phyloP scores from a whole-genome alignment of 2,113 vertebrate genomes.

The Ochotona princeps region DNA sequence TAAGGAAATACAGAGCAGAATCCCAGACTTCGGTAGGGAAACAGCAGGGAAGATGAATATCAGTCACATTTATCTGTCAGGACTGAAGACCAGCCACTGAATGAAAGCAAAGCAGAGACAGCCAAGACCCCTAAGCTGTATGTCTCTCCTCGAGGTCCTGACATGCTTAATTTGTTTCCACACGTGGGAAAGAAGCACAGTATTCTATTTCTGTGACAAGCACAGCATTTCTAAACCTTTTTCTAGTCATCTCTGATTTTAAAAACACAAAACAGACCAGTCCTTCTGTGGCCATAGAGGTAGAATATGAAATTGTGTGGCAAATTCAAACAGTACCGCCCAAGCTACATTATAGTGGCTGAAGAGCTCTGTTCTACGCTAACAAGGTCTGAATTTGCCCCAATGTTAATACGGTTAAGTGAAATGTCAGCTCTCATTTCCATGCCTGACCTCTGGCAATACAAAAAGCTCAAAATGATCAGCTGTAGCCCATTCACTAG shows the following conservation, averaged over 20 bases:
- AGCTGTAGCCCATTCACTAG: background rate
- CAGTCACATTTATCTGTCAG: background rate
- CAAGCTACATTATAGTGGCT: background rate
- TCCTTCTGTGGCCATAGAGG: background rate
- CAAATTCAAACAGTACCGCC: background rate
- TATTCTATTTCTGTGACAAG: background rate
- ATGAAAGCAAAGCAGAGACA: background rate
- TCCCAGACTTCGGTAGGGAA: background rate
- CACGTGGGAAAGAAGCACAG: background rate
- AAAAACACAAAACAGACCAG: background rate
- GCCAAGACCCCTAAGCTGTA: background rate
- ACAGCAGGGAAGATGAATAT: background rate
- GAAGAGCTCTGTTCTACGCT: background rate
- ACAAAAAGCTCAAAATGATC: background rate
- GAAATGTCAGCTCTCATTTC: background rate
- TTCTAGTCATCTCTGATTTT: background rate
- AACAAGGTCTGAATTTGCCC: background rate
- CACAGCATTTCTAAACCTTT: slow-evolving; percentile 8
- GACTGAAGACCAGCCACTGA: background rate
- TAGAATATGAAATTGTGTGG: background rate
- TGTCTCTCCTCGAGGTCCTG: background rate
- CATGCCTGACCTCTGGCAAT: background rate
- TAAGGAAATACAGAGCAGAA: background rate
- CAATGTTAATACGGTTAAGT: slow-evolving; percentile 27
- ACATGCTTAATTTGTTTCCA: background rate